Percentiles rank a stretch among this genome's conserved stretches.
Conservation (phyloP, 2,113 vertebrate species). For the Osmerus mordax region DNA sequence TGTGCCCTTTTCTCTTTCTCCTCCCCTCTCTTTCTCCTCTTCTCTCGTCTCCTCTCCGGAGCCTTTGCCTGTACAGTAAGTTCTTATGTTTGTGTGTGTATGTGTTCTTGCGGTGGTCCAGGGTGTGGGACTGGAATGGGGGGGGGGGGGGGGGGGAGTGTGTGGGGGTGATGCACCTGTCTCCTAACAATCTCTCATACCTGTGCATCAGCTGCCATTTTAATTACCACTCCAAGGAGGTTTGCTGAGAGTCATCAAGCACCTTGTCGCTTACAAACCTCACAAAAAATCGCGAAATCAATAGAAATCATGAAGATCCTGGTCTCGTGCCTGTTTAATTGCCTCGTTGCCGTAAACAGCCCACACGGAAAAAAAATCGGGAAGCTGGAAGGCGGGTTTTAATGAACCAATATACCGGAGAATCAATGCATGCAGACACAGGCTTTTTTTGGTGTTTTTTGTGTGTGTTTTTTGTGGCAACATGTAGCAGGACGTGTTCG, state of each 20-base stretch:
- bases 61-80: too few relatives aligned
- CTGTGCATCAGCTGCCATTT: constrained; percentile 90
- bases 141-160: constrained; percentile 57
- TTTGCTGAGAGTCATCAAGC: constrained; percentile 91
- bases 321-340: neutral
- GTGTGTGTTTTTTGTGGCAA: constrained; percentile 58
- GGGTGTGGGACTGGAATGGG: neutral
- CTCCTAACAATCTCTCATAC: constrained; percentile 86
- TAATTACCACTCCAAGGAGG: constrained; percentile 95
- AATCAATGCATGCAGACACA: constrained; percentile 74
- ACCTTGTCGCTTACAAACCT: constrained; percentile 86
- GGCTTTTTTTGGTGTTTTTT: constrained; percentile 46
- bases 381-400: neutral
- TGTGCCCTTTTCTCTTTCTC: neutral
- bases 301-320: neutral
- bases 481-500: constrained; percentile 38
- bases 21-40: neutral
- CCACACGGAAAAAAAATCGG: neutral
- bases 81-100: neutral
- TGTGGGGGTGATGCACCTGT: constrained; percentile 38
- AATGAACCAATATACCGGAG: constrained; percentile 31
- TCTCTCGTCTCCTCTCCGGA: neutral
- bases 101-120: constrained; percentile 27
- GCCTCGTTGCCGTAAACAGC: neutral
- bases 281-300: constrained; percentile 49